Evolutionary conservation across 2,888 invertebrate species (phyloP), one percentile per base, ranked within the genome.

Genomic region (Drosophila kambysellisi): DNA sequence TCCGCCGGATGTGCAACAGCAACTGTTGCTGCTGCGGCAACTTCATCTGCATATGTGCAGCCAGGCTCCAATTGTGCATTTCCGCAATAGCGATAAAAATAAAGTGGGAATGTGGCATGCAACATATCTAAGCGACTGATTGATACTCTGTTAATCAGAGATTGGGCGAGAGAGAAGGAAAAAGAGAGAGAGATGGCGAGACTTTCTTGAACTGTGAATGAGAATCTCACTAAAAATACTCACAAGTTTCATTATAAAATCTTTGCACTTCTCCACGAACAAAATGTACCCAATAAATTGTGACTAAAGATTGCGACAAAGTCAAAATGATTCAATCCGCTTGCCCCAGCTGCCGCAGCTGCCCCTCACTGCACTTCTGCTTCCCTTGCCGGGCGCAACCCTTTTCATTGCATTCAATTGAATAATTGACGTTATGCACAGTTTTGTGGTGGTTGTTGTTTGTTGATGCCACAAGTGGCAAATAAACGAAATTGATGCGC

Each of bases 401-500:
- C 60, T 60, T 32, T 37, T 56, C 56, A 78, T 74, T 74, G 62
- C 63, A 43, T 53, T 88, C 87, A 87, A 87, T 87, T 87, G 87
- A 90, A 87, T 90, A 87, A 87, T 87, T 90, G 89, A 80, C 72
- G 63, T 64, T 65, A 71, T 79, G 79, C 80, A 71, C 70, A 59
- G 48, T 67, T 67, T 66, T 75, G 79, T 79, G 30, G 46, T 58
- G 59, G 70, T 51, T 51, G 73, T 30, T 70, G 61, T 46, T 66
- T 71, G 80, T 66, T 79, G 71, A 41, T 76, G 86, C 90, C 90
- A 87, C 86, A 87, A 87, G 86, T 87, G 90, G 90, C 86, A 89
- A 83, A 89, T 89, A 89, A 87, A 89, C 88, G 90, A 83, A 87
- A 87, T 89, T 85, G 86, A 87, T 87, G 86, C 86, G 76, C 66